Percentiles rank a stretch among this genome's conserved stretches.
These are phyloP conservation scores for Rhinopomastus cyanomelas DNA, from an alignment of 2,113 vertebrate species.

Conservation along the genomic window DNA sequence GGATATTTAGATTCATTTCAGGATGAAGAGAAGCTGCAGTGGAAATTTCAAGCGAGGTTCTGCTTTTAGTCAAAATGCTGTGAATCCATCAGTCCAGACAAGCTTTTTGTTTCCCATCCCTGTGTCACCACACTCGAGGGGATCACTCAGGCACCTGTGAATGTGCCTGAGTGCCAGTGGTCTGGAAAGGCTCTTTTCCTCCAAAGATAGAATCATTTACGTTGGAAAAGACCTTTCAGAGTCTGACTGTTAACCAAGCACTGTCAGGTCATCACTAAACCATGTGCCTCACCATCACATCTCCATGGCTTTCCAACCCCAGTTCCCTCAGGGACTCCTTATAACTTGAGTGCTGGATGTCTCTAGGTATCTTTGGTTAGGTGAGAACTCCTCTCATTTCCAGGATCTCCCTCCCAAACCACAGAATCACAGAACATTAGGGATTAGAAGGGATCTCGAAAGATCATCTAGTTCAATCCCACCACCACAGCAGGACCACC, in stretches of 20 bases:
- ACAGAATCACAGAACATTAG: no score
- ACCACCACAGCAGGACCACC: no score
- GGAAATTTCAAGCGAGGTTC: neutral
- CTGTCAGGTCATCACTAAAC: no score
- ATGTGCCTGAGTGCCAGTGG: neutral
- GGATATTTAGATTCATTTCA: neutral
- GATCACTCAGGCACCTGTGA: neutral
- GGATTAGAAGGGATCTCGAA: no score
- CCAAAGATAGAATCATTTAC: neutral
- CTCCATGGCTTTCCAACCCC: no score
- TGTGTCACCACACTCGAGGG: accelerated
- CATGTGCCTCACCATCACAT: no score
- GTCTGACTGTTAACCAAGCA: no score
- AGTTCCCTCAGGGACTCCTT: neutral
- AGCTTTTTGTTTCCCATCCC: neutral
- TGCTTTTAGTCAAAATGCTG: neutral
- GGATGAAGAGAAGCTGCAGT: neutral
- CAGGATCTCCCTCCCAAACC: neutral
- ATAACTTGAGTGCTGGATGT: neutral
- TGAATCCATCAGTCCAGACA: neutral
- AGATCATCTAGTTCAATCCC: no score
- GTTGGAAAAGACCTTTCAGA: no score
- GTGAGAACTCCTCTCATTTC: neutral
- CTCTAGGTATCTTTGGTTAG: neutral
- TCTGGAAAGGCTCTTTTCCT: neutral